phyloP scores from a whole-genome alignment of 2,888 invertebrate species.

The Latrodectus elegans region DNA sequence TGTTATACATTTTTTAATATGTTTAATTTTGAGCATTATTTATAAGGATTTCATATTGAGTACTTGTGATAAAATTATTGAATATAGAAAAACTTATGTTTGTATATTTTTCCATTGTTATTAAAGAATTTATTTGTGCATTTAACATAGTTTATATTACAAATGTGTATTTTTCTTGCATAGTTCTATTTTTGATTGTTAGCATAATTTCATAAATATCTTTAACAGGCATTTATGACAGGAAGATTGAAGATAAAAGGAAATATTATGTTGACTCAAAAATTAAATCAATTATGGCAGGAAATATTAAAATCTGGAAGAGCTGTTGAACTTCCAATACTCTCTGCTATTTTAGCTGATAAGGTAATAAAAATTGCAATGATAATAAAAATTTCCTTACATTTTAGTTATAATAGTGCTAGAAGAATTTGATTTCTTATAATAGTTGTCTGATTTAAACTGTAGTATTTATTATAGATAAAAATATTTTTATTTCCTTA shows the following conservation, averaged over 20 bases:
- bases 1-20: too few relatives aligned
- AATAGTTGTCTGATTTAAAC: not conserved
- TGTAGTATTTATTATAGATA: not conserved
- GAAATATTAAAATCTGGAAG: conserved; percentile 80
- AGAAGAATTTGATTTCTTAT: not conserved
- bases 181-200: too few relatives aligned
- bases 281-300: conserved; percentile 82
- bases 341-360: conserved; percentile 70
- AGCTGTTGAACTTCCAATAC: conserved; percentile 71
- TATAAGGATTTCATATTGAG: too few relatives aligned
- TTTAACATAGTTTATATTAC: too few relatives aligned
- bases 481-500: not conserved
- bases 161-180: too few relatives aligned
- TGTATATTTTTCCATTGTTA: too few relatives aligned
- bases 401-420: not conserved
- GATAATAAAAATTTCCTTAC: not conserved
- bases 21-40: too few relatives aligned
- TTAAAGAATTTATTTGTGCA: too few relatives aligned
- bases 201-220: not conserved
- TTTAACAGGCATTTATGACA: conserved; percentile 86
- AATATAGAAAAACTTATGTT: too few relatives aligned
- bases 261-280: conserved; percentile 94
- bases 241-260: conserved; percentile 93
- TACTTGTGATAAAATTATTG: too few relatives aligned
- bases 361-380: conserved; percentile 23